Base-by-base conservation (phyloP, 2,888 invertebrate genomes). In the Yponomeuta evonymella region DNA sequence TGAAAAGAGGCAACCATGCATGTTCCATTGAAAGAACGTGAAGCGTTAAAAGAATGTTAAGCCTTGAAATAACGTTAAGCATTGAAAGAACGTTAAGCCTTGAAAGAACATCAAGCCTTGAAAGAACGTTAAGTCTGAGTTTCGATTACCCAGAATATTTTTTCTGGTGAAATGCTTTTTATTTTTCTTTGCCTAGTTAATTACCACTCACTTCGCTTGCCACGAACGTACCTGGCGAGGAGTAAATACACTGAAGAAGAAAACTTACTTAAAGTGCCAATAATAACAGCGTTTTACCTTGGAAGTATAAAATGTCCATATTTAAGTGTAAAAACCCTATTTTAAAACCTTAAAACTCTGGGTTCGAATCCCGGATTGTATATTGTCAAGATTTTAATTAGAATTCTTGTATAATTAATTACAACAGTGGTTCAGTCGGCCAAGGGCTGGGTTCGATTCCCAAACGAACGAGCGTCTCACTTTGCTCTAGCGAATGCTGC, bases 361-460 rank as follows among this genome's bases (percentile, higher is more conserved):
- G 67, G 67, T 67, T 67, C 67, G 67, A 67, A 23, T 48, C 67
- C 67, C 48, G 43, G n/a, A 48, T 8, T 15, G 12, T 5, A 10
- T 58, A 1, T 58, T 15, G 12, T 58, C 51, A 15, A 58, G 51
- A 33, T 33, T 1, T 33, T 33, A 33, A 33, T 33, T 33, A 33
- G 5, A 33, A 33, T 5, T 33, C 1, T 33, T 33, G 33, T 23
- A 23, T 0, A 23, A 23, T 23, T 64, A 36, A 36, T 29, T 23
- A 11, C 5, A 4, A 9, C n/a, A 65, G 30, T 30, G 65, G 10
- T 65, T 30, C 29, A 65, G 12, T 58, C 1, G 51, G 3, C 15
- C 15, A 58, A 58, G 15, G 1, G 2, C 10, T 65, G 30, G 72
- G 74, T 74, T 74, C 74, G 74, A 74, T 67, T 67, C 74, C 71